Base-by-base conservation (phyloP, 1,140 invertebrate species). In the Melipona quadrifasciata region DNA sequence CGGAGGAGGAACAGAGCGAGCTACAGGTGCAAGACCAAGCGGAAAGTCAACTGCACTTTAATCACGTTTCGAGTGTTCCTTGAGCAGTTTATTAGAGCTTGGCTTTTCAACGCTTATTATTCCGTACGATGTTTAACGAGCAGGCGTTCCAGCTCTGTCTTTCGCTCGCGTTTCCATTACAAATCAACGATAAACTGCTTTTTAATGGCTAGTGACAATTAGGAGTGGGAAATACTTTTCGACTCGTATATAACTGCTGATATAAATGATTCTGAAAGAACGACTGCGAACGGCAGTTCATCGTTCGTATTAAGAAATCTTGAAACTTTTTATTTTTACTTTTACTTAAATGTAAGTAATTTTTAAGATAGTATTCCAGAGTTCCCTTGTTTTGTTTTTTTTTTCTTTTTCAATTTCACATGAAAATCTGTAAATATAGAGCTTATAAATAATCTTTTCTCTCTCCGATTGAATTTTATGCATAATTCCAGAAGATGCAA, bases 41-140 rank as follows among this genome's bases (percentile, higher is more conserved):
- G 80, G 61, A 81, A 81, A 47, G 80, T 81, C 80, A 64, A 81
- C 80, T 81, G 80, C 80, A 27, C 80, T 81, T 81, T 81, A 81
- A 81, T 81, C 80, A 65, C 70, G 80, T 81, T 81, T 81, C 70
- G 70, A 81, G 80, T 74, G 80, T 74, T 53, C 70, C 57, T 81
- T 53, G 70, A 74, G 71, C 57, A 64, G 80, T 81, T 74, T 74
- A 81, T 81, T 74, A 81, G 70, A 74, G 80, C 39, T 19, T 8
- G n/a, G 39, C 47, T 47, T 74, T 81, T 64, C 70, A 4, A 53
- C 80, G 57, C 21, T 81, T 81, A 81, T 81, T 81, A 81, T 73
- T 61, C 57, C 27, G 19, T 17, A 24, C 47, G 61, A 31, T 19
- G 80, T 47, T 77, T 68, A 77, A 82, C 80, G 73, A 82, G 64